These are phyloP conservation scores for Poecilobothrus nobilitatus DNA, from an alignment of 2,888 invertebrate genomes.

Conservation along the genomic window DNA sequence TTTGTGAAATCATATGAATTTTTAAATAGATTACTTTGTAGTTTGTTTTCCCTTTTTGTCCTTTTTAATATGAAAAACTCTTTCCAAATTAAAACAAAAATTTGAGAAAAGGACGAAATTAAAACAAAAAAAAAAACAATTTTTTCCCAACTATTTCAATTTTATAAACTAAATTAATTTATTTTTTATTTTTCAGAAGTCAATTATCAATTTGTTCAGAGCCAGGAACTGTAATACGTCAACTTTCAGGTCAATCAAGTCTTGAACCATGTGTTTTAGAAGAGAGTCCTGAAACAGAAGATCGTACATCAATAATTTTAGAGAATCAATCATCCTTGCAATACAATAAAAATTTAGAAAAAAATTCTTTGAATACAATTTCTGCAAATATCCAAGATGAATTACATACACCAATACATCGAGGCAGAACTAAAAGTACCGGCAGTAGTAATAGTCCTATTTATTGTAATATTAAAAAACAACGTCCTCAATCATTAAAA, in stretches of 20 bases:
- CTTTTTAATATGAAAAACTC: too few species aligned
- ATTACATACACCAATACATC: slow-evolving; percentile 24
- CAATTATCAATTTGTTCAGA: slow-evolving; percentile 44
- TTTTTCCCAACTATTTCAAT: too few species aligned
- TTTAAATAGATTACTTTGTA: too few species aligned
- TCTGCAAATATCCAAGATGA: slow-evolving; percentile 23
- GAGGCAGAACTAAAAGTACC: not conserved
- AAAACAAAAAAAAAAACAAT: too few species aligned
- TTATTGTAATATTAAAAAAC: slow-evolving; percentile 27
- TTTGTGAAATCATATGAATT: too few species aligned
- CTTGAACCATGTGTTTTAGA: slow-evolving; percentile 42
- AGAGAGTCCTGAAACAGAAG: slow-evolving; percentile 31
- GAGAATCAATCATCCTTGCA: slow-evolving; percentile 20
- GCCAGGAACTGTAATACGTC: slow-evolving; percentile 33
- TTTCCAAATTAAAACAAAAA: too few species aligned
- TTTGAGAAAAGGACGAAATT: too few species aligned
- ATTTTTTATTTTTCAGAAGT: slow-evolving; percentile 26
- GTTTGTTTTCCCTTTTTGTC: too few species aligned
- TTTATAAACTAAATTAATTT: too few species aligned
- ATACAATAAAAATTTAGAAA: slow-evolving; percentile 5
- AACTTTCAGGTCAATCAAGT: slow-evolving; percentile 42
- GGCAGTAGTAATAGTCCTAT: slow-evolving; percentile 14
- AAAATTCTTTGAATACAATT: slow-evolving; percentile 12
- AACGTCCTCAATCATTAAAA: slow-evolving; percentile 36
- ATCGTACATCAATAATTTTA: slow-evolving; percentile 20